These are phyloP conservation scores for Leucozona laternaria DNA, from an alignment of 2,888 invertebrate species.

Conservation along the genomic window DNA sequence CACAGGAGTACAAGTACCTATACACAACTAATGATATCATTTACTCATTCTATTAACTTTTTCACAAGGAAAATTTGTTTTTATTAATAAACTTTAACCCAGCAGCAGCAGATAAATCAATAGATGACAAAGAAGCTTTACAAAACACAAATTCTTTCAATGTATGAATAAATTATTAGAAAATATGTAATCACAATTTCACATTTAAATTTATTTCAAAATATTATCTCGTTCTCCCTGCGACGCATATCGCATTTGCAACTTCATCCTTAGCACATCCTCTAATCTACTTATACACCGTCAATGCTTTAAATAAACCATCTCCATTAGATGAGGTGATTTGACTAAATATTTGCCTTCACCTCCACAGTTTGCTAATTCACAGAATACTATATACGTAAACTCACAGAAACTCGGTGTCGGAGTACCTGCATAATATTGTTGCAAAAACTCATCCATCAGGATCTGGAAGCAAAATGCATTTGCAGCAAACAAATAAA, in stretches of 20 bases:
- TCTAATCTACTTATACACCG: neutral
- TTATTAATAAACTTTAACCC: too few species aligned
- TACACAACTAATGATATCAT: too few species aligned
- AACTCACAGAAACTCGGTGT: neutral
- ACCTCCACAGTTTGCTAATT: slow-evolving; percentile 65
- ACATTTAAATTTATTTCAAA: neutral
- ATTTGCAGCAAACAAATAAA: slow-evolving; percentile 48
- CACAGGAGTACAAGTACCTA: too few species aligned
- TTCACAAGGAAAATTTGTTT: too few species aligned
- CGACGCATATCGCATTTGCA: neutral
- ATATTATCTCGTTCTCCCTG: neutral
- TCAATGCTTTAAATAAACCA: slow-evolving; percentile 55
- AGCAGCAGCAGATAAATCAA: too few species aligned
- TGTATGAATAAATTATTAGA: too few species aligned
- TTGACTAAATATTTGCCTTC: slow-evolving; percentile 61
- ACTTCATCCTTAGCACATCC: neutral
- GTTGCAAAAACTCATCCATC: slow-evolving; percentile 10
- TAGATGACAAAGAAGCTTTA: too few species aligned
- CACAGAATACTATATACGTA: slow-evolving; percentile 51
- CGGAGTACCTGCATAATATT: neutral
- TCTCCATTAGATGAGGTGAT: slow-evolving; percentile 67
- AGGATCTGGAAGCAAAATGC: slow-evolving; percentile 21
- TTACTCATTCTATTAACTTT: too few species aligned
- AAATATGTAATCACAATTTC: neutral
- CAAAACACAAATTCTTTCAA: too few species aligned